Evolutionary conservation across 1,140 invertebrate species (phyloP).

Genomic region (Drosophila insularis): DNA sequence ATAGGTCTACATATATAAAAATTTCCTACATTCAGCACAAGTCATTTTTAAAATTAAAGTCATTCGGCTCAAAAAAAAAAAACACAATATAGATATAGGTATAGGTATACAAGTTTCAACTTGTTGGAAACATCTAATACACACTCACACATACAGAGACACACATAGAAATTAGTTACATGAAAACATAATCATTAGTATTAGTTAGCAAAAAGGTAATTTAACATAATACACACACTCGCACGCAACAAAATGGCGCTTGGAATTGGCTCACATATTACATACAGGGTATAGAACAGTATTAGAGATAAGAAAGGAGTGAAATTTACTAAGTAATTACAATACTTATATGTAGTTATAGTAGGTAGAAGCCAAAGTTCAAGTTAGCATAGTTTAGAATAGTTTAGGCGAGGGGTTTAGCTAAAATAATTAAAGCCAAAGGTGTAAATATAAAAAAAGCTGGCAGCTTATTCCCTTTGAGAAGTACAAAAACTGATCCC

Average conservation of each 20-base stretch:
- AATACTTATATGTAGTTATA: neutral
- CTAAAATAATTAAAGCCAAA: neutral
- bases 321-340: neutral
- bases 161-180: constrained; percentile 31
- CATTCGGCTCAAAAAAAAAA: too few species aligned
- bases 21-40: neutral
- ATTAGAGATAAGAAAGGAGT: neutral
- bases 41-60: neutral
- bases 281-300: neutral
- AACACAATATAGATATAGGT: too few species aligned
- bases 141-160: constrained; percentile 39
- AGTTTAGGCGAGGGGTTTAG: neutral
- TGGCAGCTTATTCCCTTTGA: neutral
- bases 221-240: constrained; percentile 16
- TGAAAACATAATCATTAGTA: neutral
- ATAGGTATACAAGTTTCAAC: neutral
- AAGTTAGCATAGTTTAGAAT: neutral
- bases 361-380: neutral
- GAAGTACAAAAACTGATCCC: too few species aligned
- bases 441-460: neutral
- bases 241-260: neutral
- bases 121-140: constrained; percentile 10
- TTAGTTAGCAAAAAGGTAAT: constrained; percentile 19
- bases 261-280: neutral
- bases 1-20: neutral